phyloP scores from a whole-genome alignment of 1,140 invertebrate genomes.

The Latrodectus geometricus region DNA sequence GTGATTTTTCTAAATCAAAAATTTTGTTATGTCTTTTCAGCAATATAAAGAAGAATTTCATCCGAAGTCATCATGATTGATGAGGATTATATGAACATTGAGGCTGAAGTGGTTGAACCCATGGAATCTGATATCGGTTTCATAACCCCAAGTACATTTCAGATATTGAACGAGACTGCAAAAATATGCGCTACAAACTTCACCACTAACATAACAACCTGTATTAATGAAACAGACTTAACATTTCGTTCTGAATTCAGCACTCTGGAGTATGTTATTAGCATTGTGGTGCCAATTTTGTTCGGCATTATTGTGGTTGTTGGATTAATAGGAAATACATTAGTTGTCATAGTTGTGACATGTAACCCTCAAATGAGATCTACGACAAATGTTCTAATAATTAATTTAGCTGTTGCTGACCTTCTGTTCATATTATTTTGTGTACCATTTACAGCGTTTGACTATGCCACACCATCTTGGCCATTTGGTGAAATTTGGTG shows the following conservation, averaged over 20 bases:
- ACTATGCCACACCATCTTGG: conserved; percentile 89
- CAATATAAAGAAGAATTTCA: no score
- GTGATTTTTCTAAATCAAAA: no score
- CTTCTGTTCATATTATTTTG: conserved; percentile 95
- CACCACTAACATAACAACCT: background rate
- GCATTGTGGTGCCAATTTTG: conserved; percentile 81
- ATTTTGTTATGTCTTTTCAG: no score
- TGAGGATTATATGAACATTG: conserved; percentile 54
- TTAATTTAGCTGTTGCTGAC: conserved; percentile 89
- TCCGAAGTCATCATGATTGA: conserved; percentile 12
- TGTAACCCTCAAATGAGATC: conserved; percentile 89
- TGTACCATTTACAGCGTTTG: conserved; percentile 91
- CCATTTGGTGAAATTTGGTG: conserved; percentile 92
- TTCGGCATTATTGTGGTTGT: conserved; percentile 89
- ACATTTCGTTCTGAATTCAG: background rate
- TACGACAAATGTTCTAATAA: conserved; percentile 92
- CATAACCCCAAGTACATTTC: background rate
- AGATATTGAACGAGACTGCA: conserved; percentile 8
- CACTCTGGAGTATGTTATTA: conserved; percentile 31
- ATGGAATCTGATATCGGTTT: background rate
- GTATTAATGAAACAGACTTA: conserved; percentile 18
- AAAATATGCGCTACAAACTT: background rate
- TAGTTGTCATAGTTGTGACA: conserved; percentile 81
- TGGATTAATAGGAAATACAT: conserved; percentile 87
- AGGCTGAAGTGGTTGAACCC: conserved; percentile 48